Conservation (phyloP, 2,888 invertebrate species). For the Dyspetes luteomarginatus region DNA sequence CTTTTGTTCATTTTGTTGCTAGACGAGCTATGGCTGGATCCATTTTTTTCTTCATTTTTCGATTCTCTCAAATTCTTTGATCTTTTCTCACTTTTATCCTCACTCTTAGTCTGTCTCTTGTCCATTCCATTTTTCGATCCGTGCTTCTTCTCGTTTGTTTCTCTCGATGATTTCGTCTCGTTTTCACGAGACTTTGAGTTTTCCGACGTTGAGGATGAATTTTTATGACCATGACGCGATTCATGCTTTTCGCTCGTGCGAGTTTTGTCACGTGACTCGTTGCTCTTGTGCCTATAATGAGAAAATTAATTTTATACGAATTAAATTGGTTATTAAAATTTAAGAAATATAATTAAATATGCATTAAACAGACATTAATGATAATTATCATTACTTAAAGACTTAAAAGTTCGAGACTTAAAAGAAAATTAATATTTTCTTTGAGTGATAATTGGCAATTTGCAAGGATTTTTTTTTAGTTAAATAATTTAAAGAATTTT, state of each 20-base stretch:
- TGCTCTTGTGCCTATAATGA: constrained; percentile 67
- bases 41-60: constrained; percentile 51
- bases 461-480: not conserved
- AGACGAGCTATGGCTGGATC: constrained; percentile 62
- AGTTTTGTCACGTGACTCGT: constrained; percentile 68
- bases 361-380: too few species aligned
- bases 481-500: not conserved
- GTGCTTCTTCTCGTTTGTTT: constrained; percentile 53
- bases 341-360: too few species aligned
- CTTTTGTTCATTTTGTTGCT: constrained; percentile 38
- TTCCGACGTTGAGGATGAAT: constrained; percentile 59
- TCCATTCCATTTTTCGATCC: constrained; percentile 58
- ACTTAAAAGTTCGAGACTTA: too few species aligned
- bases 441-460: too few species aligned
- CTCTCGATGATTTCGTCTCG: constrained; percentile 55
- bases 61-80: constrained; percentile 58
- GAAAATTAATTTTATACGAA: constrained; percentile 25
- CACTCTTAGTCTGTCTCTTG: constrained; percentile 56
- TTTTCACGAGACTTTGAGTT: constrained; percentile 65
- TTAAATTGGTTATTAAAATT: too few species aligned
- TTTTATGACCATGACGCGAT: constrained; percentile 68
- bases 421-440: too few species aligned
- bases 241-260: constrained; percentile 69
- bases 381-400: too few species aligned
- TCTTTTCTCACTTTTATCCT: constrained; percentile 66